Percentiles rank a stretch among this genome's conserved stretches.
Evolutionary conservation across 2,113 vertebrate species (phyloP).

Genomic region (Eulemur macaco): DNA sequence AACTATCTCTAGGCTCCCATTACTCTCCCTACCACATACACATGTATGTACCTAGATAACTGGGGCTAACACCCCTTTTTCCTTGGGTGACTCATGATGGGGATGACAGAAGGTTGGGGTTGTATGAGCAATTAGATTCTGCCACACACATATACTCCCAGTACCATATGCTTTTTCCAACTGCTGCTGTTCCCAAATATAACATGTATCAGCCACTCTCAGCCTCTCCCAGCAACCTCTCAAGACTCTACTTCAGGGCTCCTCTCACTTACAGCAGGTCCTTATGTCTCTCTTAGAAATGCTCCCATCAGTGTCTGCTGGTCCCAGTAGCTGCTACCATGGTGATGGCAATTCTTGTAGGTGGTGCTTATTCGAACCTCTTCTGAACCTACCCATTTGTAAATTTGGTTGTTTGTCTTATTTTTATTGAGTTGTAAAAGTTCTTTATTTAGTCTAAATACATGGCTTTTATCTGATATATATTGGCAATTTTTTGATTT

Average conservation of each 20-base stretch:
- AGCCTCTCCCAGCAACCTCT: neutral
- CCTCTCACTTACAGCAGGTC: neutral
- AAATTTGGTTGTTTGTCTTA: neutral
- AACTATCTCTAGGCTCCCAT: neutral
- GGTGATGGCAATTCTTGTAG: neutral
- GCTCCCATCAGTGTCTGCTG: neutral
- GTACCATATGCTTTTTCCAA: neutral
- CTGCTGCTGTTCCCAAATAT: neutral
- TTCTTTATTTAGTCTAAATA: neutral
- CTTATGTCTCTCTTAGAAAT: neutral
- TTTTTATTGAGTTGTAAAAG: neutral
- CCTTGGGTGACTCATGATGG: neutral
- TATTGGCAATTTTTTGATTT: neutral
- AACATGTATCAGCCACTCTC: neutral
- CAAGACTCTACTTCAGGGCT: neutral
- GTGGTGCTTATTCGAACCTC: neutral
- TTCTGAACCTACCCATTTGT: neutral
- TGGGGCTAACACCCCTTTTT: neutral
- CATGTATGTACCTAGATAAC: neutral
- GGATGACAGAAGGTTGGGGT: neutral
- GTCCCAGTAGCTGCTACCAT: neutral
- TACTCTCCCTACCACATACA: neutral
- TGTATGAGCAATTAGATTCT: neutral
- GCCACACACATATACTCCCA: too few relatives aligned
- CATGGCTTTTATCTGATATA: neutral